Conservation (phyloP, 2,113 vertebrate species). For the Microcebus griseorufus region DNA sequence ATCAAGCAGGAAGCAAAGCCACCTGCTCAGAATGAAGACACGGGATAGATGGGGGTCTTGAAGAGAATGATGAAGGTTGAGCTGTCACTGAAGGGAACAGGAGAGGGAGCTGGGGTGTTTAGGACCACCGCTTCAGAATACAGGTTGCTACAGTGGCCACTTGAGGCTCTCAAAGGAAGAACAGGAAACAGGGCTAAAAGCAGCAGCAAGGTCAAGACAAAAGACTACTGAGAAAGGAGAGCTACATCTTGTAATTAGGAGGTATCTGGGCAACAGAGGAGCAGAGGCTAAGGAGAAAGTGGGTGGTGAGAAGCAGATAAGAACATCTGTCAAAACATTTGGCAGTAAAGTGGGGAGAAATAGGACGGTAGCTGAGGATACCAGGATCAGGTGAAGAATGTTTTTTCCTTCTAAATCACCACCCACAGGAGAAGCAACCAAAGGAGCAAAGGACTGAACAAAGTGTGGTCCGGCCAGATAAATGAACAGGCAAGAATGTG, state of each 20-base stretch:
- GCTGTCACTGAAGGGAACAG: neutral
- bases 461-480: neutral
- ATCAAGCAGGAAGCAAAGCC: neutral
- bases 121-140: neutral
- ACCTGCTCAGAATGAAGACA: neutral
- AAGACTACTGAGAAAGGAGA: neutral
- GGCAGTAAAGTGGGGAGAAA: neutral
- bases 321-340: neutral
- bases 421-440: neutral
- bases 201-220: neutral
- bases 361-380: neutral
- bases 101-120: neutral
- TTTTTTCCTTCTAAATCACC: neutral
- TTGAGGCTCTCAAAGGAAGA: neutral
- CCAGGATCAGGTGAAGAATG: neutral
- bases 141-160: neutral
- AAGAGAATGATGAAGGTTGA: neutral
- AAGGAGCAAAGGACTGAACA: neutral
- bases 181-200: neutral
- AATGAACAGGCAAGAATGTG: neutral
- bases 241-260: neutral
- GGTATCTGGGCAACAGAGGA: neutral
- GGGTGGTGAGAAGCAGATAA: neutral
- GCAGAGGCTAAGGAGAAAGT: neutral
- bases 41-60: neutral